Percentiles rank a stretch among this genome's conserved stretches.
phyloP scores from a whole-genome alignment of 2,888 invertebrate species.

The Tupiocoris notatus region DNA sequence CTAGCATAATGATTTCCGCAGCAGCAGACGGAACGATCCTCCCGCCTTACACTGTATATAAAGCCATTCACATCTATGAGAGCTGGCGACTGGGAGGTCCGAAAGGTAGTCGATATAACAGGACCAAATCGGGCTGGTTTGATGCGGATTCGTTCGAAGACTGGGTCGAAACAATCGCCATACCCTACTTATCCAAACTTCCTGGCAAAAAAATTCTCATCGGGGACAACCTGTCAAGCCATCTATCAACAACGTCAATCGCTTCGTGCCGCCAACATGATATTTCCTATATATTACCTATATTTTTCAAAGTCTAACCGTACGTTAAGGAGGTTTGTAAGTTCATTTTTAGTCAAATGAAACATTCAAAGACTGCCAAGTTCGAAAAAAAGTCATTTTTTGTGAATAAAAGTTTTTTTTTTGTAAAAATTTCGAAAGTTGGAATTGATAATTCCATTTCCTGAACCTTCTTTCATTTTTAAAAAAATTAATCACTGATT shows the following conservation, averaged over 20 bases:
- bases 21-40: constrained; percentile 46
- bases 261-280: constrained; percentile 50
- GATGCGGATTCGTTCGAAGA: constrained; percentile 49
- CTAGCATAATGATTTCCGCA: constrained; percentile 46
- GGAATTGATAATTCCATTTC: too few relatives aligned
- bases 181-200: constrained; percentile 48
- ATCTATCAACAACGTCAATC: constrained; percentile 50
- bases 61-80: constrained; percentile 44
- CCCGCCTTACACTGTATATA: constrained; percentile 48
- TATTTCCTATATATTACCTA: constrained; percentile 52
- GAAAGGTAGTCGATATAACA: constrained; percentile 48
- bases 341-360: too few relatives aligned
- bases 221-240: constrained; percentile 52
- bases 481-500: too few relatives aligned
- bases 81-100: constrained; percentile 45
- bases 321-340: too few relatives aligned
- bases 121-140: constrained; percentile 52
- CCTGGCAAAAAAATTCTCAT: constrained; percentile 50
- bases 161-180: constrained; percentile 40
- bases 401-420: too few relatives aligned
- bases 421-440: too few relatives aligned
- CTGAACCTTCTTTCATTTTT: too few relatives aligned
- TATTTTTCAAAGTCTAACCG: too few relatives aligned
- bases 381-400: too few relatives aligned
- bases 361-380: too few relatives aligned